Evolutionary conservation across 2,888 invertebrate species (phyloP), one percentile per base, ranked within the genome.

Genomic region (Brenthis hecate): DNA sequence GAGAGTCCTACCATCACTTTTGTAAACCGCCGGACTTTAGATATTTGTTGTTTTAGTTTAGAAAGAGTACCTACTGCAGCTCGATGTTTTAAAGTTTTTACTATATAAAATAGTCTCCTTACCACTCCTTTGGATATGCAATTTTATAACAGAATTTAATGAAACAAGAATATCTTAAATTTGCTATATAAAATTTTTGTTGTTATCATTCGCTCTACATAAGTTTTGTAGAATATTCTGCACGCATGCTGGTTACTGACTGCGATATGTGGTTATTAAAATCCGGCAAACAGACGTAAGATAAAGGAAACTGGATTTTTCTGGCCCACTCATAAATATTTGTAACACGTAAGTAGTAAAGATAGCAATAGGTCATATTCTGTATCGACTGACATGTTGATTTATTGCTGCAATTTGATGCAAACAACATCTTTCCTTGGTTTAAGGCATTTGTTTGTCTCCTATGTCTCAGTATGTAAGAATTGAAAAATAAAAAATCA

Each of bases 291-390:
- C 51, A 58, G 70, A 70, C 71, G 70, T 69, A 54, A 67, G 75
- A 73, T 71, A 75, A 71, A 54, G 16, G 51, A 23, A 65, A 71
- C 72, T 68, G 56, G 73, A 70, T 71, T 55, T 48, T 64, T 68
- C 66, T 58, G 57, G 72, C 47, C 63, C 19, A 16, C 28, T 57
- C 14, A 58, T 58, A 50, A 72, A 65, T 61, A 51, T 65, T 61
- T 67, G 43, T 64, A 48, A 48, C 53, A 47, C 47, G 47, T 65
- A 54, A 67, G 56, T 43, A 53, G 64, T 50, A 60, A 43, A 61
- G 72, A 69, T 68, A 72, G 58, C 54, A 58, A 47, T 56, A 13
- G 65, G 62, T 68, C 57, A 70, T 53, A 23, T 66, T 54, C 58
- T 54, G 19, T 53, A 43, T 54, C 36, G 53, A 62, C 13, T 32